These are phyloP conservation scores for Lasiurus cinereus DNA, from an alignment of 2,113 vertebrate genomes.

Conservation along the genomic window DNA sequence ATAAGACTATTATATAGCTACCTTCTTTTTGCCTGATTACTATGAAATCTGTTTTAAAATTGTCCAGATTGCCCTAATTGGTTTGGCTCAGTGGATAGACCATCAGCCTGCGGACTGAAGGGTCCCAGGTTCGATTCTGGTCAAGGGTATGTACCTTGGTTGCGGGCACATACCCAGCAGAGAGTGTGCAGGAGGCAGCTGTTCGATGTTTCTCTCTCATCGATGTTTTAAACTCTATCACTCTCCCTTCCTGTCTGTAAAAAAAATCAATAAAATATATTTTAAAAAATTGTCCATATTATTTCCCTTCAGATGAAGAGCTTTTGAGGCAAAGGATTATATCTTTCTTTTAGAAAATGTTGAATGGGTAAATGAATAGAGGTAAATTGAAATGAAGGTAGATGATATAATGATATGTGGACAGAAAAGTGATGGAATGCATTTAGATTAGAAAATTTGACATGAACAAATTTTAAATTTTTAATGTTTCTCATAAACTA, in stretches of 20 bases:
- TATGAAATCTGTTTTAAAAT: not conserved
- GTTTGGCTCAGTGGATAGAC: too few species aligned
- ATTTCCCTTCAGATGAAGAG: not conserved
- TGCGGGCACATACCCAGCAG: too few species aligned
- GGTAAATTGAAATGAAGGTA: not conserved
- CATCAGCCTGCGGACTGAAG: too few species aligned
- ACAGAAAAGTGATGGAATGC: not conserved
- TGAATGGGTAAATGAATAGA: not conserved
- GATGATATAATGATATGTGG: not conserved
- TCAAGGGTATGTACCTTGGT: too few species aligned
- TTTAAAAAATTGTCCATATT: not conserved
- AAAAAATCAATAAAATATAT: too few species aligned
- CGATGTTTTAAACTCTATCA: too few species aligned
- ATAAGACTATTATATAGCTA: not conserved
- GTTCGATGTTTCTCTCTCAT: too few species aligned
- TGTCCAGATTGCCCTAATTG: not conserved
- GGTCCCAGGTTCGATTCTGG: too few species aligned
- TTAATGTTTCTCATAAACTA: not conserved
- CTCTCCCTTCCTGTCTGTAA: too few species aligned
- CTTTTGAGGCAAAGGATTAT: not conserved
- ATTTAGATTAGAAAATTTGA: slow-evolving; percentile 8
- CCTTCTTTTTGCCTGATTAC: not conserved
- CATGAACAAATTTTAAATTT: not conserved
- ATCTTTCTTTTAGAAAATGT: slow-evolving; percentile 1
- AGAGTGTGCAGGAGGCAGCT: too few species aligned